These are phyloP conservation scores for Chaetodon auriga DNA, from an alignment of 2,113 vertebrate genomes.

Conservation along the genomic window DNA sequence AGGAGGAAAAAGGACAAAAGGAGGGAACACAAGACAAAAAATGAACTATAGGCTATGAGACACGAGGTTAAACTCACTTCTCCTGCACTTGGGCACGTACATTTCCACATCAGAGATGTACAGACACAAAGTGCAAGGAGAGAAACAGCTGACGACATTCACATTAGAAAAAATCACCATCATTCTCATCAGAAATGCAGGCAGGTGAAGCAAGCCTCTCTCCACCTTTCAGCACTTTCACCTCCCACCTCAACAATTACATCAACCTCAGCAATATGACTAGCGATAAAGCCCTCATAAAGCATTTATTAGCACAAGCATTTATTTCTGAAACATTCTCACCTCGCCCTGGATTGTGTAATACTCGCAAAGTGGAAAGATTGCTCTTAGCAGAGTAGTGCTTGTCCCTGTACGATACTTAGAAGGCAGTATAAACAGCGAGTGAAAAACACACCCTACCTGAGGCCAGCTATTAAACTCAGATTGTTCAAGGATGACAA, in stretches of 20 bases:
- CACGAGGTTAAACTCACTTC: not conserved
- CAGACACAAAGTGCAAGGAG: not conserved
- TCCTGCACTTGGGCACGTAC: not conserved
- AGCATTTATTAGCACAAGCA: constrained; percentile 12
- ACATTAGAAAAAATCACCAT: not conserved
- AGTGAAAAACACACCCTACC: constrained; percentile 32
- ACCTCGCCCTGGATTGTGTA: not conserved
- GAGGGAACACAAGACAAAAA: not conserved
- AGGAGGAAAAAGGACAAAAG: not conserved
- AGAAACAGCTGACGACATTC: too few relatives aligned
- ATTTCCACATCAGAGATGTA: not conserved
- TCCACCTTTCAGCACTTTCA: constrained; percentile 19
- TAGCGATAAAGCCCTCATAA: constrained; percentile 36
- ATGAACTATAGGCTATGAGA: not conserved
- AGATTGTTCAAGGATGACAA: constrained; percentile 10
- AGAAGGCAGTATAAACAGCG: constrained; percentile 11
- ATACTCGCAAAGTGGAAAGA: constrained; percentile 26
- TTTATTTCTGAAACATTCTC: constrained; percentile 19
- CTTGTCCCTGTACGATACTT: constrained; percentile 3
- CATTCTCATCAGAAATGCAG: constrained; percentile 10
- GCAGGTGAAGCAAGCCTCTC: not conserved
- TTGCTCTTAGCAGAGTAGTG: constrained; percentile 11
- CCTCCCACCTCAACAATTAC: constrained; percentile 15
- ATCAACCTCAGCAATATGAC: constrained; percentile 16
- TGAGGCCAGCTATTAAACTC: constrained; percentile 9